Conservation (phyloP, 2,797 vertebrate species). For the Zenarchopterus dispar region DNA sequence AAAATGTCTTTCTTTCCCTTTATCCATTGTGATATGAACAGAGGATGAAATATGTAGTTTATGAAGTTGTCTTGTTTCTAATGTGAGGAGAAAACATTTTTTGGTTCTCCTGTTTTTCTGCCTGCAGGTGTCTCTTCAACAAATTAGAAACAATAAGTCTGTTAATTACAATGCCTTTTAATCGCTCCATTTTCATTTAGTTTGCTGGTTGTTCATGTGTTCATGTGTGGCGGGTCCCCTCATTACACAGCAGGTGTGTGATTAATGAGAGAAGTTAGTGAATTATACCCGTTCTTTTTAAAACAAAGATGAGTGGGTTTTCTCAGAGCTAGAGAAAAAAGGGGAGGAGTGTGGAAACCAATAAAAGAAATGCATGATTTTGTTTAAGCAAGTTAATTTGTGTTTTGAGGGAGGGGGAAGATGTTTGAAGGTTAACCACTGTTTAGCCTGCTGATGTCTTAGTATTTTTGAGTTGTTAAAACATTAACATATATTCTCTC, state of each 20-base stretch:
- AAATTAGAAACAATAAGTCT: conserved; percentile 77
- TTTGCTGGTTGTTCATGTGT: conserved; percentile 36
- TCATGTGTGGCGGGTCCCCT: conserved; percentile 61
- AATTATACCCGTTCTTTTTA: conserved; percentile 81
- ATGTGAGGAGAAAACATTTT: background rate
- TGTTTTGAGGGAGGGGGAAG: conserved; percentile 29
- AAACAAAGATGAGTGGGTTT: conserved; percentile 73
- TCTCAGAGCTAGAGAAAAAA: conserved; percentile 36
- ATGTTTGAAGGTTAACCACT: conserved; percentile 50
- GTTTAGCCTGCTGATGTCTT: conserved; percentile 30
- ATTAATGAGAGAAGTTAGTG: conserved; percentile 78
- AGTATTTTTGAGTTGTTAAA: conserved; percentile 42
- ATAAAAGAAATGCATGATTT: conserved; percentile 40
- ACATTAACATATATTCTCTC: conserved; percentile 26
- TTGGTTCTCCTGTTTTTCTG: too few species aligned
- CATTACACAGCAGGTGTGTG: conserved; percentile 75
- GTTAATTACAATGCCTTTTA: conserved; percentile 77
- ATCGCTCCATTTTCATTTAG: conserved; percentile 71
- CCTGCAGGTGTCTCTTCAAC: conserved; percentile 57
- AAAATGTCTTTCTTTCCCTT: too few species aligned
- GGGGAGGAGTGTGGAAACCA: conserved; percentile 16
- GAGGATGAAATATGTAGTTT: too few species aligned
- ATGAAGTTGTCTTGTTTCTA: conserved; percentile 8
- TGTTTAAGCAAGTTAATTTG: conserved; percentile 64
- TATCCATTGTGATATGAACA: too few species aligned